Evolutionary conservation across 2,113 vertebrate genomes (phyloP), one percentile per base, ranked within the genome.

Genomic region (Nothobranchius kuhntae): DNA sequence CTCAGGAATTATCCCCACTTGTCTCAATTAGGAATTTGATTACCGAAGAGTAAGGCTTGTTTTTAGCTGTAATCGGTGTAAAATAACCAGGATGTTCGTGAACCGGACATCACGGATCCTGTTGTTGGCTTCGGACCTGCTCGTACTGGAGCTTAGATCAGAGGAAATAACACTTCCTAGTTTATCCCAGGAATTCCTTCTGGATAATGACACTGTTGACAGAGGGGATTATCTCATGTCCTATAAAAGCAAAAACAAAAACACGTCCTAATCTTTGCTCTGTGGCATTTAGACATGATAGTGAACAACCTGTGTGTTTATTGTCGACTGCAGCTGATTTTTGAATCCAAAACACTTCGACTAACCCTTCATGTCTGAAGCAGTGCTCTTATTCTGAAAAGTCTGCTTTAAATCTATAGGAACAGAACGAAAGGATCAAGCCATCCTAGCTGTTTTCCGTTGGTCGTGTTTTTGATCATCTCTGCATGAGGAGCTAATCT

Each of bases 1-100:
- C 71, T 73, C 86, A 86, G 86, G 91, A 90, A 91, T 89, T 60
- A 92, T 75, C 78, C 80, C 80, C 82, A 86, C 91, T 93, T 89
- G 90, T 92, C 88, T 86, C 85, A 92, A 87, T 92, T 89, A 90
- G 81, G 71, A 77, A 52, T 65, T 61, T 6, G 9, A 71, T 74
- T 79, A 68, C 78, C 73, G 67, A 84, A 79, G 78, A 77, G 58
- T 30, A 46, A 55, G 54, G 67, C 73, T 82, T 85, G 73, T 86
- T 87, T 26, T 36, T 72, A 66, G 78, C 48, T 63, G 86, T 77
- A 85, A 72, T 77, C 46, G 57, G 50, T 71, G 75, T 69, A 68
- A 73, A 80, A 71, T 65, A 65, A 63, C 53, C 46, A 38, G 51
- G 64, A 64, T 59, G 78, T 47, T 50, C 76, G 57, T 45, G 15